Percentiles rank a stretch among this genome's conserved stretches.
Conservation (phyloP, 1,140 invertebrate species). For the Bombyx mori region ASM3026992v2 NC_085113.1:1738501-1739000, state of each 20-base stretch:
- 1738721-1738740: neutral
- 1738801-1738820: conserved; percentile 14
- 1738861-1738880: conserved; percentile 11
- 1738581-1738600: no score
- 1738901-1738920: conserved; percentile 38
- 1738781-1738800: conserved; percentile 32
- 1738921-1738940: conserved; percentile 31
- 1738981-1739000: neutral
- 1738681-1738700: no score
- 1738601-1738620: no score
- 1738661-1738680: no score
- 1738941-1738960: conserved; percentile 10
- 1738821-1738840: conserved; percentile 37
- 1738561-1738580: no score
- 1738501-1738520: no score
- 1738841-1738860: conserved; percentile 27
- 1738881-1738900: conserved; percentile 28
- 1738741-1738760: neutral
- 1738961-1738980: neutral
- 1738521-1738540: no score
- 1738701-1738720: no score
- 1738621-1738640: no score
- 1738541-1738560: no score
- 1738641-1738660: no score
- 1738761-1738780: neutral